Evolutionary conservation across 2,113 vertebrate species (phyloP).

Genomic region (Callopanchax toddi): DNA sequence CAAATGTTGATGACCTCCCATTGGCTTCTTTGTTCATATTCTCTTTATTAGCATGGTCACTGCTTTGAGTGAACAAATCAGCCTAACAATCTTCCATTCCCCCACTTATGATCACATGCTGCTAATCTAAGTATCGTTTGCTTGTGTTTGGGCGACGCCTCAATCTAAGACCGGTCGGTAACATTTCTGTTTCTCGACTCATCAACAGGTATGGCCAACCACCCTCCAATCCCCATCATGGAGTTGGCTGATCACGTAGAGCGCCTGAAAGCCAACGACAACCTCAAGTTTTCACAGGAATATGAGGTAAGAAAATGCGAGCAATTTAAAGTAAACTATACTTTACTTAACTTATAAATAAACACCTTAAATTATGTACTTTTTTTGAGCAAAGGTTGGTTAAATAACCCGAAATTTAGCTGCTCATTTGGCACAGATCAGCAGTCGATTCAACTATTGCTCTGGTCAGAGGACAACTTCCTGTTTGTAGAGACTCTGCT

Average conservation of each 20-base stretch:
- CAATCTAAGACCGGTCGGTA: conserved; percentile 25
- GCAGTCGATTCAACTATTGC: too few species aligned
- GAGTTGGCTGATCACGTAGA: conserved; percentile 97
- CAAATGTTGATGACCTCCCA: conserved; percentile 85
- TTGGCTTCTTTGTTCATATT: conserved; percentile 87
- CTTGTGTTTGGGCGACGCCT: conserved; percentile 34
- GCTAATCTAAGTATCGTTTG: conserved; percentile 65
- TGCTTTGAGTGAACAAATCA: conserved; percentile 93
- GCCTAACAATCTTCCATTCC: conserved; percentile 84
- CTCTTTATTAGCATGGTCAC: conserved; percentile 88
- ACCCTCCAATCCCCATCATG: conserved; percentile 95
- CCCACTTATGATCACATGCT: conserved; percentile 81
- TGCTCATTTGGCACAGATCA: too few species aligned
- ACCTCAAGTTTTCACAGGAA: conserved; percentile 98
- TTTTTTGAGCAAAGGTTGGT: too few species aligned
- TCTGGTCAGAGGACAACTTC: too few species aligned
- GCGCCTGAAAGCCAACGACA: conserved; percentile 97
- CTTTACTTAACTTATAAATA: too few species aligned
- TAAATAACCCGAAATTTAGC: too few species aligned
- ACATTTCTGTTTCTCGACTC: conserved; percentile 58
- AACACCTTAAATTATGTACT: too few species aligned
- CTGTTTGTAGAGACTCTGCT: too few species aligned
- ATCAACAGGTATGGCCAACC: conserved; percentile 94
- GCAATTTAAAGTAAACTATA: background rate
- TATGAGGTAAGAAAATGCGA: conserved; percentile 87